These are phyloP conservation scores for Synanceia verrucosa DNA, from an alignment of 2,797 vertebrate genomes.

Conservation along the genomic window DNA sequence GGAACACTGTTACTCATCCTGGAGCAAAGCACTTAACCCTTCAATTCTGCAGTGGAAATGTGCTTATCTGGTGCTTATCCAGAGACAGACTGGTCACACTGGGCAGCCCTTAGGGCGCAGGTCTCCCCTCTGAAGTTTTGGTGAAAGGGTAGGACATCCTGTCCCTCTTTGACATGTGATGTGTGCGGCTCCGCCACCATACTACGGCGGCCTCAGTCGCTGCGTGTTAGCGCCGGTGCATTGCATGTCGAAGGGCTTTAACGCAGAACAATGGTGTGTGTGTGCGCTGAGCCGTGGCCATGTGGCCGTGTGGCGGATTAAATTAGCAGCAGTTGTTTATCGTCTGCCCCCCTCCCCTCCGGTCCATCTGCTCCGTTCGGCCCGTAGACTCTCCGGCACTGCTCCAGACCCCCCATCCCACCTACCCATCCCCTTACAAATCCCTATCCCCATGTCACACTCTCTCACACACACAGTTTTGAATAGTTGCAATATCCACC, in stretches of 20 bases:
- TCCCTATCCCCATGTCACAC: conserved; percentile 42
- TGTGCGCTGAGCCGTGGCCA: conserved; percentile 50
- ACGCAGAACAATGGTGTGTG: conserved; percentile 68
- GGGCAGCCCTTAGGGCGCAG: not conserved
- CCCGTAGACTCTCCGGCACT: conserved; percentile 77
- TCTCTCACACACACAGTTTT: conserved; percentile 33
- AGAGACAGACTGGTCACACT: conserved; percentile 1
- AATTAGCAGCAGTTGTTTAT: conserved; percentile 86
- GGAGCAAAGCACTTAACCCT: conserved; percentile 20
- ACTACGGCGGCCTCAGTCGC: conserved; percentile 18
- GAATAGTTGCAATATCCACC: conserved; percentile 62
- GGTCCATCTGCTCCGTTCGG: conserved; percentile 87
- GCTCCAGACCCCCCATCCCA: conserved; percentile 65
- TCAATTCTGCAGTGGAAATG: conserved; percentile 1
- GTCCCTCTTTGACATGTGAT: not conserved
- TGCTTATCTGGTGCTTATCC: conserved; percentile 20
- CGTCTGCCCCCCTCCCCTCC: conserved; percentile 74
- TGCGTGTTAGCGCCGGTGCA: conserved; percentile 26
- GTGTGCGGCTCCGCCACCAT: not conserved
- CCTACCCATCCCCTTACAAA: conserved; percentile 50
- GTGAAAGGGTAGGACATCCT: conserved; percentile 5
- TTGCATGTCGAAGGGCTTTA: conserved; percentile 67
- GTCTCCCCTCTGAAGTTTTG: not conserved
- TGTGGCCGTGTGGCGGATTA: conserved; percentile 77
- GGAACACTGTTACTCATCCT: not conserved